phyloP scores from a whole-genome alignment of 1,140 invertebrate species.

The Chironomus tepperi region DNA sequence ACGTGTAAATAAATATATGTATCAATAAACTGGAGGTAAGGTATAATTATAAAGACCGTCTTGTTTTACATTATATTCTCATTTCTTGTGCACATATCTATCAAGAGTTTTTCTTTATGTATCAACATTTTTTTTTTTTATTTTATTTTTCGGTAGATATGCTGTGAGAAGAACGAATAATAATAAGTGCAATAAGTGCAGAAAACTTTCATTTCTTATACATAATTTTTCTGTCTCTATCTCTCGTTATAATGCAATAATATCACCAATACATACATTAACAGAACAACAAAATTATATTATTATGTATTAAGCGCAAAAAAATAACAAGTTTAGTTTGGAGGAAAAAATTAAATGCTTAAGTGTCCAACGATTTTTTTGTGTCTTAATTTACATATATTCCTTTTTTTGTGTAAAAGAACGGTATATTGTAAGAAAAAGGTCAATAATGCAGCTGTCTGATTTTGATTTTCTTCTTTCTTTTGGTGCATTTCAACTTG shows the following conservation, averaged over 20 bases:
- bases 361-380: neutral
- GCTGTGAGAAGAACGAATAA: neutral
- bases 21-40: neutral
- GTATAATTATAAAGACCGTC: conserved; percentile 8
- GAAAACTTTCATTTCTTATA: conserved; percentile 12
- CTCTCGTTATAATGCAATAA: neutral
- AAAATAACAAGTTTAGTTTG: conserved; percentile 6
- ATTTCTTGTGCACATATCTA: too few species aligned
- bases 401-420: neutral
- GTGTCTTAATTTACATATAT: neutral
- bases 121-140: too few species aligned
- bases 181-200: conserved; percentile 10
- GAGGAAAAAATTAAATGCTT: neutral
- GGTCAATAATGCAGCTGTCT: neutral
- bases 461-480: neutral
- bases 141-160: too few species aligned
- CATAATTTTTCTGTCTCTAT: neutral
- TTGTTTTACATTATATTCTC: neutral
- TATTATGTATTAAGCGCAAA: neutral
- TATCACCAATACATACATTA: neutral
- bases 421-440: conserved; percentile 7
- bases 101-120: too few species aligned
- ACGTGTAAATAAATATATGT: neutral
- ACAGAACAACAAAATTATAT: neutral
- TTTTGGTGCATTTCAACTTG: neutral